These are phyloP conservation scores for Resseliella maxima DNA, from an alignment of 2,888 invertebrate genomes.

Conservation along the genomic window DNA sequence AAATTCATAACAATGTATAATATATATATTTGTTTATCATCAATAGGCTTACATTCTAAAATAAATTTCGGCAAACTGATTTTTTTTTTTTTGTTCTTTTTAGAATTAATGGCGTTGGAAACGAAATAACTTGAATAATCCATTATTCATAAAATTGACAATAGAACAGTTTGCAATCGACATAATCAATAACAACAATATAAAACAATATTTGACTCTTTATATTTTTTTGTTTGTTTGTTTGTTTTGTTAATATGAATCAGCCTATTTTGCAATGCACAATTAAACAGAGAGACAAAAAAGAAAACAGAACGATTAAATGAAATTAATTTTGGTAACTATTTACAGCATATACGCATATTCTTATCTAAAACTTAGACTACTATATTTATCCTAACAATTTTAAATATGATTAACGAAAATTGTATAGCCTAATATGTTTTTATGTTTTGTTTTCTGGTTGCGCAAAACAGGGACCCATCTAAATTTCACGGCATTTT, in stretches of 20 bases:
- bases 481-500: not conserved
- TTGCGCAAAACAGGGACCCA: not conserved
- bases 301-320: conserved; percentile 40
- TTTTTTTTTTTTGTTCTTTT: not conserved
- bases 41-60: conserved; percentile 22
- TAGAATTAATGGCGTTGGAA: not conserved
- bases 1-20: conserved; percentile 35
- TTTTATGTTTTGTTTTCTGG: conserved; percentile 11
- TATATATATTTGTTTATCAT: not conserved
- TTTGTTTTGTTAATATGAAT: not conserved
- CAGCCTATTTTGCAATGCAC: conserved; percentile 36
- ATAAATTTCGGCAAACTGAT: conserved; percentile 31
- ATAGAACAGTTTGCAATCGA: conserved; percentile 26
- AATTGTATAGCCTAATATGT: not conserved
- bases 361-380: not conserved
- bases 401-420: conserved; percentile 21
- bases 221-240: not conserved
- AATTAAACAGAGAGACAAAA: conserved; percentile 10
- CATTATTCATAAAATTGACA: not conserved
- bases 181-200: conserved; percentile 10
- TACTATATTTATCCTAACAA: conserved; percentile 18
- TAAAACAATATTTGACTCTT: conserved; percentile 27
- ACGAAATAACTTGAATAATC: not conserved
- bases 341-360: conserved; percentile 21
- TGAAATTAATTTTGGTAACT: too few relatives aligned